These are phyloP conservation scores for Eulithis prunata DNA, from an alignment of 2,888 invertebrate species.

Conservation along the genomic window DNA sequence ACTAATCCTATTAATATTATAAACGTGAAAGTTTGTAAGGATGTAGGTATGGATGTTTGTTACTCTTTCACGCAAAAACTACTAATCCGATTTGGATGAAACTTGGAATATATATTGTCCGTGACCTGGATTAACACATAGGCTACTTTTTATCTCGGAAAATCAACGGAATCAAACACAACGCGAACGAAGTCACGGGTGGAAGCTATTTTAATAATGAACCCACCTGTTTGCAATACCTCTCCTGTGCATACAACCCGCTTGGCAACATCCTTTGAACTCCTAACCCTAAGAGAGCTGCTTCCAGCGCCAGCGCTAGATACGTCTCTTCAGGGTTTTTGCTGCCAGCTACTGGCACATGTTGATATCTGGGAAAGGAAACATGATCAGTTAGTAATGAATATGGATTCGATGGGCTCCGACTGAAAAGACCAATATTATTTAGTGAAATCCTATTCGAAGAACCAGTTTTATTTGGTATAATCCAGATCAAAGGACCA, in stretches of 20 bases:
- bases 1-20: too few species aligned
- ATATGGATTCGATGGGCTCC: not conserved
- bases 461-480: not conserved
- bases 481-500: too few species aligned
- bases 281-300: conserved; percentile 90
- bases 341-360: conserved; percentile 89
- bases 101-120: too few species aligned
- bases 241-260: conserved; percentile 90
- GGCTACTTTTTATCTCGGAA: too few species aligned
- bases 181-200: too few species aligned
- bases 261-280: conserved; percentile 91
- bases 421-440: not conserved
- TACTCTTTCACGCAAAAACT: too few species aligned
- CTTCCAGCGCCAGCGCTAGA: conserved; percentile 90
- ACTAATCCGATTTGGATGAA: too few species aligned
- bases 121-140: too few species aligned
- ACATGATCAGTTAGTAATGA: too few species aligned
- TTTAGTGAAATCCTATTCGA: not conserved
- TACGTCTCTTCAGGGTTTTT: conserved; percentile 90
- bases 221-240: conserved; percentile 76
- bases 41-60: too few species aligned
- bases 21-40: too few species aligned
- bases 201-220: not conserved
- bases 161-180: too few species aligned
- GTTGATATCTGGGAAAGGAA: conserved; percentile 85